phyloP scores from a whole-genome alignment of 2,888 invertebrate genomes.

The Xestia ashworthii region DNA sequence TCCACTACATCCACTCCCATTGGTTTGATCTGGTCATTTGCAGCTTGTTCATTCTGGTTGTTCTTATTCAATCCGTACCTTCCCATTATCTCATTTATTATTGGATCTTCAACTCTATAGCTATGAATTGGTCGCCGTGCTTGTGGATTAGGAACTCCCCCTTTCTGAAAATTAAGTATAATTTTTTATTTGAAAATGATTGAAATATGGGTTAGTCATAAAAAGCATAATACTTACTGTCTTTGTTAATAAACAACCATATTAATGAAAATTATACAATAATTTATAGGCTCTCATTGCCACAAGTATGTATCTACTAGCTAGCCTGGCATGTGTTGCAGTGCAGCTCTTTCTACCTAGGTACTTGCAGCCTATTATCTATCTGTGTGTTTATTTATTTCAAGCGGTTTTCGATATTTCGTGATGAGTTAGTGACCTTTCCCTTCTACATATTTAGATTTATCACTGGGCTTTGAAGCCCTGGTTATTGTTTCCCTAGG shows the following conservation, averaged over 20 bases:
- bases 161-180: constrained; percentile 72
- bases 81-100: constrained; percentile 72
- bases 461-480: background rate
- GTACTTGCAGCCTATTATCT: no score
- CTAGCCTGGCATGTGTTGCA: no score
- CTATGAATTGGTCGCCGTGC: constrained; percentile 79
- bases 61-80: constrained; percentile 70
- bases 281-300: background rate
- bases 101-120: constrained; percentile 41
- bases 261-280: background rate
- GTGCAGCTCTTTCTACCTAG: no score
- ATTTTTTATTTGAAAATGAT: background rate
- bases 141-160: constrained; percentile 76
- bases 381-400: no score
- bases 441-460: no score
- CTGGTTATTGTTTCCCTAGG: background rate
- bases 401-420: no score
- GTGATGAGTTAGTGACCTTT: no score
- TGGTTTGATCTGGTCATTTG: background rate
- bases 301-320: background rate
- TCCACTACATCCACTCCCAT: constrained; percentile 80
- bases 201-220: background rate
- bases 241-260: background rate
- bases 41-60: constrained; percentile 34
- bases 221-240: background rate